These are phyloP conservation scores for Petaurus breviceps DNA, from an alignment of 2,113 vertebrate genomes.

Conservation along the genomic window DNA sequence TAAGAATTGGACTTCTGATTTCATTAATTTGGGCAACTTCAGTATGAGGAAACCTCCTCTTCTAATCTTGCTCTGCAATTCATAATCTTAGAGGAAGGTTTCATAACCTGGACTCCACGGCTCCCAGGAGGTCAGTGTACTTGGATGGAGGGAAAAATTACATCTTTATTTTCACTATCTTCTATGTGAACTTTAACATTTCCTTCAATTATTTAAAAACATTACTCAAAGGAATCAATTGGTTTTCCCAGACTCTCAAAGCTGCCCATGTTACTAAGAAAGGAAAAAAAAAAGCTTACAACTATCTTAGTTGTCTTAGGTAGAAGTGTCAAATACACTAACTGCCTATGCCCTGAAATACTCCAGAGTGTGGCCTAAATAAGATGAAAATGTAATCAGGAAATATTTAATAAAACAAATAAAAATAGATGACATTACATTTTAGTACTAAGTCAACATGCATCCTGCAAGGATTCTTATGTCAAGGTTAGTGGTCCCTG, in stretches of 20 bases:
- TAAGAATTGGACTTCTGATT: background rate
- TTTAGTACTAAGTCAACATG: background rate
- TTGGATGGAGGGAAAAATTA: background rate
- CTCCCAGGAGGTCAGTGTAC: background rate
- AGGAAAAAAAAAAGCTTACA: background rate
- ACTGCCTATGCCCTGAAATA: background rate
- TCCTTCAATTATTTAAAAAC: background rate
- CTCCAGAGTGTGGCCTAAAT: background rate
- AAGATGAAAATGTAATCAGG: background rate
- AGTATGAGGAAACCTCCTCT: background rate
- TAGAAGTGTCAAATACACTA: background rate
- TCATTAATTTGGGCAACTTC: background rate
- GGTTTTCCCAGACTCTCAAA: background rate
- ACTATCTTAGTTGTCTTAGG: background rate
- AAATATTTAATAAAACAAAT: background rate
- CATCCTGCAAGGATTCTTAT: background rate
- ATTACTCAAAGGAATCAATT: background rate
- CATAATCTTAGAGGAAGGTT: background rate
- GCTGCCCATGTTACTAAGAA: background rate
- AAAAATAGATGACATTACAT: background rate
- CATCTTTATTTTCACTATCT: background rate
- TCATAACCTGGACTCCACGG: background rate
- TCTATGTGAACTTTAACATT: background rate
- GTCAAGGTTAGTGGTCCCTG: background rate
- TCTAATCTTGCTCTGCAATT: background rate